Percentiles rank a stretch among this genome's conserved stretches.
phyloP scores from a whole-genome alignment of 2,888 invertebrate genomes.

The Galeruca laticollis region DNA sequence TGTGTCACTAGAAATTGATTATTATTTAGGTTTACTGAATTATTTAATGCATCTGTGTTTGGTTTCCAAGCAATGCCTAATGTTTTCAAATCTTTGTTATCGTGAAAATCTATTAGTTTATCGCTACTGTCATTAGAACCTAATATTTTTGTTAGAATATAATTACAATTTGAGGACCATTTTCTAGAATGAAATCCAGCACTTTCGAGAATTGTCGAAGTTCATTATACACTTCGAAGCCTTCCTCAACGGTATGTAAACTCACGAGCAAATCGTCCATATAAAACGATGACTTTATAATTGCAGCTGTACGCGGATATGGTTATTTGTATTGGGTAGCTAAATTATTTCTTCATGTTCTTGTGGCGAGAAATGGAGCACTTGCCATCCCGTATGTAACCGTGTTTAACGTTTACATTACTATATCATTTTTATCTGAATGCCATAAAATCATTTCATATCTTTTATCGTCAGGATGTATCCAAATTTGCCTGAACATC shows the following conservation, averaged over 20 bases:
- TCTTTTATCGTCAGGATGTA: conserved; percentile 33
- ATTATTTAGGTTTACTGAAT: conserved; percentile 15
- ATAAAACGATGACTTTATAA: conserved; percentile 38
- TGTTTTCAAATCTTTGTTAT: conserved; percentile 31
- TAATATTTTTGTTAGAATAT: conserved; percentile 30
- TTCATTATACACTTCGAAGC: conserved; percentile 23
- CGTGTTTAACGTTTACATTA: conserved; percentile 36
- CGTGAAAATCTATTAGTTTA: conserved; percentile 25
- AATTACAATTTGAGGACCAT: conserved; percentile 36
- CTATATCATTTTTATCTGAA: conserved; percentile 23
- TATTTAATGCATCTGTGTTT: conserved; percentile 22
- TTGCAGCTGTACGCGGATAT: conserved; percentile 32
- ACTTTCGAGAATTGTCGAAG: conserved; percentile 27
- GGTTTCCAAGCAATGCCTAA: conserved; percentile 37
- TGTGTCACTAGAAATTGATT: conserved; percentile 15
- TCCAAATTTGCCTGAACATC: conserved; percentile 41
- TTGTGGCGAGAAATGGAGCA: conserved; percentile 28
- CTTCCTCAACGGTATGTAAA: conserved; percentile 34
- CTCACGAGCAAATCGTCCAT: conserved; percentile 41
- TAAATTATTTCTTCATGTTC: conserved; percentile 23
- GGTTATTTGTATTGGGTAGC: conserved; percentile 22
- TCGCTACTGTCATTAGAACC: conserved; percentile 5
- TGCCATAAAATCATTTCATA: conserved; percentile 43
- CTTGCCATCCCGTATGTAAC: conserved; percentile 40
- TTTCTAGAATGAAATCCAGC: conserved; percentile 34